A percentile compares a stretch with the other conserved stretches of the same genome.
phyloP scores from a whole-genome alignment of 2,888 invertebrate species.

The Andrena praecox region DNA sequence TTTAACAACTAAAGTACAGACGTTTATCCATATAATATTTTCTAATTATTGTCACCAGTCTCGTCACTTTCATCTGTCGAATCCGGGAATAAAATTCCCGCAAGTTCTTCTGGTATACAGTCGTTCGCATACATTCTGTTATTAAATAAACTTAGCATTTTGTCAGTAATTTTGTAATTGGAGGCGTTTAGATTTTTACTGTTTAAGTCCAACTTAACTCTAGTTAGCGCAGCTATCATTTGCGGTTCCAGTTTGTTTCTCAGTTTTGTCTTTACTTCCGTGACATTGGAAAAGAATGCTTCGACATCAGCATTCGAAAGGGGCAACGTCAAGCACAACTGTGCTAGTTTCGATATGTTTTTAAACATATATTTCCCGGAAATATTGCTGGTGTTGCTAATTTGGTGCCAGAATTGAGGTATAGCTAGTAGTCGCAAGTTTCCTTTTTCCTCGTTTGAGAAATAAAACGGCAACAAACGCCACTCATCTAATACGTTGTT shows the following conservation, averaged over 20 bases:
- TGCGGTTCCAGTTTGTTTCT: conserved; percentile 11
- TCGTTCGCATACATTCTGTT: background rate
- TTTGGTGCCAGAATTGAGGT: background rate
- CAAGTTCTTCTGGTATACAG: no score
- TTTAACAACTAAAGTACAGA: no score
- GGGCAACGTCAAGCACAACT: background rate
- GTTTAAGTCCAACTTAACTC: conserved; percentile 7
- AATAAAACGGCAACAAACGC: background rate
- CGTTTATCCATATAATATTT: no score
- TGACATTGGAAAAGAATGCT: background rate
- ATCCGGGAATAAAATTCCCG: no score
- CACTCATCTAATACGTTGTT: background rate
- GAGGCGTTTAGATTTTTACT: background rate
- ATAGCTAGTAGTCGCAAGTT: background rate
- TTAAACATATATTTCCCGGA: background rate
- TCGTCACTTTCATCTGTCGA: no score
- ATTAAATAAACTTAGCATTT: conserved; percentile 16
- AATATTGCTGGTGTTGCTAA: background rate
- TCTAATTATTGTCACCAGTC: no score
- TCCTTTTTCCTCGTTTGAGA: background rate
- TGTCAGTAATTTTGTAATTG: background rate
- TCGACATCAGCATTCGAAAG: conserved; percentile 5
- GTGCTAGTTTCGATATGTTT: conserved; percentile 1
- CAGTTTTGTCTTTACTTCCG: background rate
- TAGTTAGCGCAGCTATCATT: background rate